Percentiles rank a stretch among this genome's conserved stretches.
Evolutionary conservation across 1,140 invertebrate species (phyloP).

Genomic region (Odontomachus brunneus): DNA sequence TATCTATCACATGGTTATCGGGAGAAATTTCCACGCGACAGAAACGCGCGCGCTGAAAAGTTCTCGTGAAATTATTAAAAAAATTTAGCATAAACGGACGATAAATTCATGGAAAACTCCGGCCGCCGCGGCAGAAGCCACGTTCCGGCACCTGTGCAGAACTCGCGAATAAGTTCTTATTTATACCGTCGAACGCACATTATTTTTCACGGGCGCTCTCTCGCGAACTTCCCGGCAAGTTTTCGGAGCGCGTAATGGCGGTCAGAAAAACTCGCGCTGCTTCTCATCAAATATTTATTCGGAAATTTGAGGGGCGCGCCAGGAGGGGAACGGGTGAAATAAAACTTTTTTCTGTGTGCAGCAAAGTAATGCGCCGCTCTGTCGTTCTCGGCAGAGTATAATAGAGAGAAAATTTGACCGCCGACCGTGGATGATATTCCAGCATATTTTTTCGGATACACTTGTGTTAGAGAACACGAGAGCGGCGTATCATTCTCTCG

Average conservation of each 20-base stretch:
- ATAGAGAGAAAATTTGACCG: no score
- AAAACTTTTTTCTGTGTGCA: no score
- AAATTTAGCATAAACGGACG: conserved; percentile 61
- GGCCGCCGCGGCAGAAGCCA: not conserved
- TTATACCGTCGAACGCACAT: conserved; percentile 67
- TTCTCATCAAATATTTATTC: conserved; percentile 69
- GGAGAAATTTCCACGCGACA: conserved; percentile 12
- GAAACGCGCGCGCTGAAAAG: conserved; percentile 42
- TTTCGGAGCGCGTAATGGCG: conserved; percentile 66
- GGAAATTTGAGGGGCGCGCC: not conserved
- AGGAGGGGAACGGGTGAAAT: no score
- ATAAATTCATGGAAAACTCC: conserved; percentile 59
- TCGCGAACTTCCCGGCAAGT: conserved; percentile 60
- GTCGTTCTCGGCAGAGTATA: no score
- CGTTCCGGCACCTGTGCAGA: conserved; percentile 50
- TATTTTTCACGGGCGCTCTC: conserved; percentile 63
- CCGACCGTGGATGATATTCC: no score
- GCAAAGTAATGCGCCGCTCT: no score
- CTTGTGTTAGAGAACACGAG: no score
- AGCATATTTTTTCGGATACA: no score
- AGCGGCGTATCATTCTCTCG: no score
- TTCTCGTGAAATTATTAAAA: conserved; percentile 58
- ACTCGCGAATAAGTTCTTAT: conserved; percentile 68
- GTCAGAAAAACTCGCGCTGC: conserved; percentile 40
- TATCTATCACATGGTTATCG: not conserved